Percentiles rank a stretch among this genome's conserved stretches.
Evolutionary conservation across 2,888 invertebrate genomes (phyloP).

Genomic region (Cyrtodaria siliqua): DNA sequence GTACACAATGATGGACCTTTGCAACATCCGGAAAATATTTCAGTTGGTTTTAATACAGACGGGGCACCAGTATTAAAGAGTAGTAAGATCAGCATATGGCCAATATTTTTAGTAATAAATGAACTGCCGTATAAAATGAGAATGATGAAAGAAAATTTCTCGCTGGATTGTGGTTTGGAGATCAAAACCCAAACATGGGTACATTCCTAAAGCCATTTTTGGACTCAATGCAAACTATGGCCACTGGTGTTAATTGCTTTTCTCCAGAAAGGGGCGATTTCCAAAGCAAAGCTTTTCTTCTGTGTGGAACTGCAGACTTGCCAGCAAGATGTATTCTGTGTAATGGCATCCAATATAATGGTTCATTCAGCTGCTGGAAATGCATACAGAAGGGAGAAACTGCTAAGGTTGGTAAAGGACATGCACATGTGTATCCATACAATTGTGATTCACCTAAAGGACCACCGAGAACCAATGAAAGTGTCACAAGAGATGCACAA

Average conservation of each 20-base stretch:
- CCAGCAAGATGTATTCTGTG: constrained; percentile 49
- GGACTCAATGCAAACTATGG: constrained; percentile 14
- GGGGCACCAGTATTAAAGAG: constrained; percentile 51
- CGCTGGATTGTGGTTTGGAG: constrained; percentile 44
- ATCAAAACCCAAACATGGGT: constrained; percentile 33
- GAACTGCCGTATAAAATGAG: constrained; percentile 30
- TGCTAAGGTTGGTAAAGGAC: constrained; percentile 41
- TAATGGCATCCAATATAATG: constrained; percentile 48
- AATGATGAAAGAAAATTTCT: constrained; percentile 44
- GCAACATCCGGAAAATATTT: constrained; percentile 37
- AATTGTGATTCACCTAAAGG: constrained; percentile 24
- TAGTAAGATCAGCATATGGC: constrained; percentile 50
- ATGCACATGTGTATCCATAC: constrained; percentile 43
- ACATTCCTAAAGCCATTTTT: constrained; percentile 42
- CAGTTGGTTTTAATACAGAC: constrained; percentile 50
- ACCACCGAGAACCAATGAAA: constrained; percentile 22
- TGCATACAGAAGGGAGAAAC: constrained; percentile 32
- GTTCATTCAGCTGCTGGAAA: constrained; percentile 46
- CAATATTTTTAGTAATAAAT: constrained; percentile 45
- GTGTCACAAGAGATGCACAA: constrained; percentile 22
- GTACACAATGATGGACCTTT: constrained; percentile 23
- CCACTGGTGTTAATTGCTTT: constrained; percentile 15
- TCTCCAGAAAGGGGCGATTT: constrained; percentile 27
- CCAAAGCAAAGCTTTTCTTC: constrained; percentile 14
- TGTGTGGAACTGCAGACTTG: constrained; percentile 47